Percentiles rank a stretch among this genome's conserved stretches.
These are phyloP conservation scores for Charanyca ferruginea DNA, from an alignment of 2,888 invertebrate species.

Conservation along the genomic window DNA sequence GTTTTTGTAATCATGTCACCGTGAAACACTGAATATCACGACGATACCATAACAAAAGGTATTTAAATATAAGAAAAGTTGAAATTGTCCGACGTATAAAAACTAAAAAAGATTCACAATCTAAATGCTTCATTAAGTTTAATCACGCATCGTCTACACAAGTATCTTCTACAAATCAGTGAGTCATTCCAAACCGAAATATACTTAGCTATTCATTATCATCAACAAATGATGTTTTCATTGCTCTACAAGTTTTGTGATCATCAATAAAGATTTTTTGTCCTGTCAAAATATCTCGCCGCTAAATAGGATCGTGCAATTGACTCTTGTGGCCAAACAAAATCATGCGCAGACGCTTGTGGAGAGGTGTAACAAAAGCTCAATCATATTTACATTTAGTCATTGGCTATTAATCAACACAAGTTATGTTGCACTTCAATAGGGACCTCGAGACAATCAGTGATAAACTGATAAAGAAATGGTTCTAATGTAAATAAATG, in stretches of 20 bases:
- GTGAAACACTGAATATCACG: constrained; percentile 53
- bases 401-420: constrained; percentile 84
- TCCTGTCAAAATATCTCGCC: constrained; percentile 69
- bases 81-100: constrained; percentile 16
- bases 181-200: constrained; percentile 57
- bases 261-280: constrained; percentile 68
- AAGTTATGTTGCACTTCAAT: constrained; percentile 78
- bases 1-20: constrained; percentile 72
- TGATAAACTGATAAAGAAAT: constrained; percentile 90
- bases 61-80: constrained; percentile 11
- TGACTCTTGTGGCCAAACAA: constrained; percentile 73
- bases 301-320: constrained; percentile 68
- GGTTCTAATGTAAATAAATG: constrained; percentile 90
- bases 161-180: constrained; percentile 47
- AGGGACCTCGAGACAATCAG: constrained; percentile 83
- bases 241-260: constrained; percentile 65
- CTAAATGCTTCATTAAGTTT: constrained; percentile 57
- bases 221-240: constrained; percentile 67
- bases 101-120: constrained; percentile 23
- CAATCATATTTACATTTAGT: constrained; percentile 88
- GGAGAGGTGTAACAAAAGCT: constrained; percentile 77
- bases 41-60: constrained; percentile 17
- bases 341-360: constrained; percentile 66
- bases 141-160: constrained; percentile 46
- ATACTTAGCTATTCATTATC: constrained; percentile 62